Percentiles rank a stretch among this genome's conserved stretches.
These are phyloP conservation scores for Melozone crissalis DNA, from an alignment of 2,113 vertebrate genomes.

Conservation along the genomic window DNA sequence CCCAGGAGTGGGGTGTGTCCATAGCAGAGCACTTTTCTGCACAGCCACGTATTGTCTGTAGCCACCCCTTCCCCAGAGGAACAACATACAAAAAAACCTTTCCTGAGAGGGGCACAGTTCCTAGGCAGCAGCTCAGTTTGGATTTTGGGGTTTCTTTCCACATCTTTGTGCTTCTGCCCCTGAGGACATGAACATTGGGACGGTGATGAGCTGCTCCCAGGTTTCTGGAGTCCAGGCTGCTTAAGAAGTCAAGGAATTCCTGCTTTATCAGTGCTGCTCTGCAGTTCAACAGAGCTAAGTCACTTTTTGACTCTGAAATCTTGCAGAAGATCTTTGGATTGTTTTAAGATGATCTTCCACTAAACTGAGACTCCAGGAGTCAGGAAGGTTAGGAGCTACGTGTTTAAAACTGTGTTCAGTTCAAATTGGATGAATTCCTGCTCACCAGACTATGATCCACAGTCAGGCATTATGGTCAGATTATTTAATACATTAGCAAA, in stretches of 20 bases:
- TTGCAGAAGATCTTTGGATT: background rate
- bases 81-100: background rate
- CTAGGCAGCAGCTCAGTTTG: too few relatives aligned
- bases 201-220: background rate
- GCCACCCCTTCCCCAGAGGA: background rate
- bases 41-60: rapidly evolving
- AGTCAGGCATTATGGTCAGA: constrained; percentile 14
- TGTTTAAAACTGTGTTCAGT: background rate
- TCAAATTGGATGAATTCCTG: constrained; percentile 43
- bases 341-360: background rate
- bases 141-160: background rate
- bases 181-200: rapidly evolving
- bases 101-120: too few relatives aligned
- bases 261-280: background rate
- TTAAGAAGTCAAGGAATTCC: background rate
- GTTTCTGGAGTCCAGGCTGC: background rate
- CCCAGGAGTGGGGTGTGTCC: background rate
- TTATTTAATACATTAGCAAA: constrained; percentile 40
- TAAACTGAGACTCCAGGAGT: background rate
- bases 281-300: background rate
- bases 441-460: constrained; percentile 51
- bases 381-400: background rate
- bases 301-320: background rate
- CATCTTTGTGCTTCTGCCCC: background rate
- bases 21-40: background rate